Evolutionary conservation across 2,797 vertebrate species (phyloP).

Genomic region (Macropus fuliginosus): DNA sequence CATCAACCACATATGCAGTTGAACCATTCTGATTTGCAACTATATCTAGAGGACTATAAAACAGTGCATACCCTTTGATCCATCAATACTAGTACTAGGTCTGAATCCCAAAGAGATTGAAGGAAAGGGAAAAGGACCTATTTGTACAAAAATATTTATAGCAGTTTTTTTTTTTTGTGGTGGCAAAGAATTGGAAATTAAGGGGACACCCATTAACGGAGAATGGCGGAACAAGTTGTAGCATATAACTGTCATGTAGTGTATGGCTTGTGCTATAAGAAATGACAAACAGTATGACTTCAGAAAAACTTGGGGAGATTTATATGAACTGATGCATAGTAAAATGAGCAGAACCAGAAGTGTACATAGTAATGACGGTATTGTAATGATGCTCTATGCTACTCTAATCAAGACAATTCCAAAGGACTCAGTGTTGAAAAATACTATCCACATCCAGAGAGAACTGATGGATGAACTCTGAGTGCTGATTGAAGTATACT

Average conservation of each 20-base stretch:
- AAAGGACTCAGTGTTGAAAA: no score
- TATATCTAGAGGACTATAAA: background rate
- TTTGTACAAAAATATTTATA: background rate
- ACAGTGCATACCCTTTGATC: background rate
- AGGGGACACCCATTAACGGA: background rate
- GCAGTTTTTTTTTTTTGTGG: background rate
- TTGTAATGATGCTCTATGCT: background rate
- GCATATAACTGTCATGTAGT: no score
- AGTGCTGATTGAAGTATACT: background rate
- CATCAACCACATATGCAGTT: background rate
- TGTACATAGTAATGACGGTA: background rate
- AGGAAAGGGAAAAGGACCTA: background rate
- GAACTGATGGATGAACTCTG: background rate
- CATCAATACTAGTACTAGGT: background rate
- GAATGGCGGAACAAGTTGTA: background rate
- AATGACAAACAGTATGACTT: background rate
- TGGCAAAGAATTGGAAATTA: background rate
- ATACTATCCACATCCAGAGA: no score
- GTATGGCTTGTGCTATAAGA: background rate
- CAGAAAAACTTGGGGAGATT: background rate
- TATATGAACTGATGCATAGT: background rate
- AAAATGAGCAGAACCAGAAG: background rate
- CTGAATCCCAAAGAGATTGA: background rate
- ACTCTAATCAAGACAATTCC: no score
- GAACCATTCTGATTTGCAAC: background rate